These are phyloP conservation scores for Schizopygopsis pylzovi DNA, from an alignment of 2,797 vertebrate species.

Conservation along the genomic window DNA sequence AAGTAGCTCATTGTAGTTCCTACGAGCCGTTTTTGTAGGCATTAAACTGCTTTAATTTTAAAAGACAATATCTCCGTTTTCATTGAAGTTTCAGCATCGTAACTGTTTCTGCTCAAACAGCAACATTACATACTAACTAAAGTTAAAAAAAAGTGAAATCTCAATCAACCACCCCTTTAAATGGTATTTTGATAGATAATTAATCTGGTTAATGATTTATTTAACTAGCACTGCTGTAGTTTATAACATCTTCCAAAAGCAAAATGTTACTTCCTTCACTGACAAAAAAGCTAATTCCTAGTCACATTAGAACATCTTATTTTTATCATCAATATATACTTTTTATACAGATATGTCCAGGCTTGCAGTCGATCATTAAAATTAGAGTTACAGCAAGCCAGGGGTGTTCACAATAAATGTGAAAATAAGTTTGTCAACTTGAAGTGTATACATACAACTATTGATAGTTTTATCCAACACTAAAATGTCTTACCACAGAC, in stretches of 20 bases:
- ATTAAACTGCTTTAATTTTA: too few species aligned
- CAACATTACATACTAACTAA: too few species aligned
- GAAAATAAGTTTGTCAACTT: not conserved
- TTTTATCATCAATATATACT: too few species aligned
- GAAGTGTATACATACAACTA: not conserved
- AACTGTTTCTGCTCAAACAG: too few species aligned
- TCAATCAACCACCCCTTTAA: too few species aligned
- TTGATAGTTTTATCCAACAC: not conserved
- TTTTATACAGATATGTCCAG: not conserved
- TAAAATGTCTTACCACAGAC: constrained; percentile 80
- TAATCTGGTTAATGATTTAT: too few species aligned
- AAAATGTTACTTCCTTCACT: not conserved
- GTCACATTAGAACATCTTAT: not conserved
- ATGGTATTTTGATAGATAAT: not conserved
- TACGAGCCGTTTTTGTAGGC: too few species aligned
- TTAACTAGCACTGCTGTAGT: too few species aligned
- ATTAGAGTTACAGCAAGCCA: not conserved
- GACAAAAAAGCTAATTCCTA: not conserved
- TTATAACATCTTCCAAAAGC: not conserved
- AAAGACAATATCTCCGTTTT: too few species aligned
- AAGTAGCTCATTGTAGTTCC: too few species aligned
- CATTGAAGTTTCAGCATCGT: too few species aligned
- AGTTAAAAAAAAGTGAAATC: too few species aligned
- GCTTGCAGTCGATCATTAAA: not conserved
- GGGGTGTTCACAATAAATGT: not conserved